Evolutionary conservation across 2,888 invertebrate species (phyloP).

Genomic region (Oligia fasciuncula): DNA sequence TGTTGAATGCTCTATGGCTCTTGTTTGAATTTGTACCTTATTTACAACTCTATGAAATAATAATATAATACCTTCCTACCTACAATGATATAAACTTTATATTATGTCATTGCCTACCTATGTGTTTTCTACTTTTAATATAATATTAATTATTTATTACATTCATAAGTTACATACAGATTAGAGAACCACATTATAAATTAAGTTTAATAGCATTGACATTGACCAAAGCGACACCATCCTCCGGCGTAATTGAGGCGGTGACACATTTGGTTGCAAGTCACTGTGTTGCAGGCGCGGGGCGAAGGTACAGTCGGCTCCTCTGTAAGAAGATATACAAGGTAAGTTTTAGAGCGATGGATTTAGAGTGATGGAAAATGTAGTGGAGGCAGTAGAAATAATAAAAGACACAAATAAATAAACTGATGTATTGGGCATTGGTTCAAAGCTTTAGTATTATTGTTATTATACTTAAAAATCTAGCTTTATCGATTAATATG

Average conservation of each 20-base stretch:
- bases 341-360: neutral
- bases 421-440: neutral
- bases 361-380: neutral
- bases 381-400: neutral
- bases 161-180: neutral
- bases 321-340: slow-evolving; percentile 6
- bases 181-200: neutral
- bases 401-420: no score
- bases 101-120: no score
- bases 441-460: neutral
- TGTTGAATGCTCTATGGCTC: neutral
- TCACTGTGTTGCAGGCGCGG: slow-evolving; percentile 3
- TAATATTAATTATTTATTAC: neutral
- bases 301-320: neutral
- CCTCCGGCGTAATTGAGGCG: slow-evolving; percentile 30
- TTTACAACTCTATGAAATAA: neutral
- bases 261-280: slow-evolving; percentile 19
- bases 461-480: neutral
- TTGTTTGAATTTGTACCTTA: neutral
- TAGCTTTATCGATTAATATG: neutral
- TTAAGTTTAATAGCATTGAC: slow-evolving; percentile 47
- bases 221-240: slow-evolving; percentile 35
- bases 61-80: neutral
- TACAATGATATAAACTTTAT: no score
- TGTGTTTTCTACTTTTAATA: neutral